These are phyloP conservation scores for Lamellibrachia columna DNA, from an alignment of 2,888 invertebrate genomes.

Conservation along the genomic window DNA sequence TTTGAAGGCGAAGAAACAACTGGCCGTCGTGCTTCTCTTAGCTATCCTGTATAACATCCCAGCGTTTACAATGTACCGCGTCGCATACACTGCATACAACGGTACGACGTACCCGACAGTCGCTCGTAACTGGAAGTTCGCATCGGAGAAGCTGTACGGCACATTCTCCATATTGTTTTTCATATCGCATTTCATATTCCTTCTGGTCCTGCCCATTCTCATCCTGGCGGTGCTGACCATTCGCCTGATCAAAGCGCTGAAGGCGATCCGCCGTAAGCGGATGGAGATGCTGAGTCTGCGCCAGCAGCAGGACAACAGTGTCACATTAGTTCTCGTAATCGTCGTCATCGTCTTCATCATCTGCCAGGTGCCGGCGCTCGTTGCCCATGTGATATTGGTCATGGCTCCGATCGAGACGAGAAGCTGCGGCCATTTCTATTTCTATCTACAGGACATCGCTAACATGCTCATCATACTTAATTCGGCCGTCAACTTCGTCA, in stretches of 20 bases:
- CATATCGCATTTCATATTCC: slow-evolving; percentile 31
- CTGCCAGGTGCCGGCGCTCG: slow-evolving; percentile 42
- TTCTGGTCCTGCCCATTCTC: slow-evolving; percentile 31
- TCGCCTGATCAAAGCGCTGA: slow-evolving; percentile 32
- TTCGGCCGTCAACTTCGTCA: slow-evolving; percentile 44
- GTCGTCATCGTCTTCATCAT: slow-evolving; percentile 45
- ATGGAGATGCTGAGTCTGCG: slow-evolving; percentile 35
- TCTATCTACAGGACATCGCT: slow-evolving; percentile 40
- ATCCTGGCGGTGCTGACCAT: slow-evolving; percentile 33
- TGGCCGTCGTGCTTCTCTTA: slow-evolving; percentile 35
- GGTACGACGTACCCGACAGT: slow-evolving; percentile 14
- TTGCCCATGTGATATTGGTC: slow-evolving; percentile 44
- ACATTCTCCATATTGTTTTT: slow-evolving; percentile 30
- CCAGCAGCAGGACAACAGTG: slow-evolving; percentile 46
- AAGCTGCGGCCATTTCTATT: slow-evolving; percentile 44
- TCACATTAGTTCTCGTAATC: slow-evolving; percentile 46
- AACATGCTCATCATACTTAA: slow-evolving; percentile 43
- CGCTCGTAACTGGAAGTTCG: slow-evolving; percentile 28
- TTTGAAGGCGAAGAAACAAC: slow-evolving; percentile 40
- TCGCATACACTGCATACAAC: background rate
- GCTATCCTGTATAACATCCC: slow-evolving; percentile 40
- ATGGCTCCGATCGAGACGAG: slow-evolving; percentile 34
- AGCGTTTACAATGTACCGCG: slow-evolving; percentile 30
- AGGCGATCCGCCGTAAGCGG: slow-evolving; percentile 30
- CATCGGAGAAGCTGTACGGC: slow-evolving; percentile 25